Conservation (phyloP, 2,113 vertebrate genomes). For the Megaptera novaeangliae region DNA sequence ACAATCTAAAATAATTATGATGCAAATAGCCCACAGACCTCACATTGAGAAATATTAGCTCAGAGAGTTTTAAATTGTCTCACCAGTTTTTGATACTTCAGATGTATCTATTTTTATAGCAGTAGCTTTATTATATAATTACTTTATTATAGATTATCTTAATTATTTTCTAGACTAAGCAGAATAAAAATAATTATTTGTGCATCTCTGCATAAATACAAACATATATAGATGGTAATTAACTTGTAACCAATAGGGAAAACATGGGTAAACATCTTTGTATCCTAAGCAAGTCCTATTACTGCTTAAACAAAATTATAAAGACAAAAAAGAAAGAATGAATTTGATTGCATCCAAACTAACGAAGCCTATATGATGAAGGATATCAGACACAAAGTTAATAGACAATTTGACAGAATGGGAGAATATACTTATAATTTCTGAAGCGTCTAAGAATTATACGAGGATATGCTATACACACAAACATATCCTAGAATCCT, state of each 20-base stretch:
- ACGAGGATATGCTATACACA: not conserved
- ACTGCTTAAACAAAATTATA: not conserved
- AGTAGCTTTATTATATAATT: not conserved
- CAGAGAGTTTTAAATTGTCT: not conserved
- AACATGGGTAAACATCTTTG: not conserved
- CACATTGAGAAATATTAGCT: not conserved
- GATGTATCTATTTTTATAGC: not conserved
- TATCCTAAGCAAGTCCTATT: not conserved
- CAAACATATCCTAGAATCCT: not conserved
- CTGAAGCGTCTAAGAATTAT: conserved; percentile 8
- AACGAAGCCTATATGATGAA: not conserved
- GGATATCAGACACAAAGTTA: not conserved
- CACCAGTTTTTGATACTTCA: not conserved
- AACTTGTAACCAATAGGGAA: not conserved
- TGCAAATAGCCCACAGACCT: not conserved
- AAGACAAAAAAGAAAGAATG: not conserved
- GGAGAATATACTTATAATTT: not conserved
- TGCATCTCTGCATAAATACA: not conserved
- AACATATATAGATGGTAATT: not conserved
- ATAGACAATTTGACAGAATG: not conserved
- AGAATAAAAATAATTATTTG: conserved; percentile 3
- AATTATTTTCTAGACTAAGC: conserved; percentile 21
- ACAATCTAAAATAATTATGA: not conserved
- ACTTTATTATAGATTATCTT: not conserved
- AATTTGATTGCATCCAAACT: not conserved